These are phyloP conservation scores for Mustela lutreola DNA, from an alignment of 2,113 vertebrate genomes.

Conservation along the genomic window DNA sequence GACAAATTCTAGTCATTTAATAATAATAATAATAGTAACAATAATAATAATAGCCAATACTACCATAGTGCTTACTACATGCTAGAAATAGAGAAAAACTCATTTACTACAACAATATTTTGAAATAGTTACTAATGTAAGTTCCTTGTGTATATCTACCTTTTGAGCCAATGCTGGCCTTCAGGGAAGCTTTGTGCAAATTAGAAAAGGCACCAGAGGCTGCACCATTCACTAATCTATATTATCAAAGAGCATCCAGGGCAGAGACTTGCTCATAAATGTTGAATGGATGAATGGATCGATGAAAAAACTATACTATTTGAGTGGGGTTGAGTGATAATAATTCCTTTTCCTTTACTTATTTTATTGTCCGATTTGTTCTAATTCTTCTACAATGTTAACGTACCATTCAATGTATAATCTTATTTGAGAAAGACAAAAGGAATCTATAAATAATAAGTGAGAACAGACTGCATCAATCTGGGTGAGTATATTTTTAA, in stretches of 20 bases:
- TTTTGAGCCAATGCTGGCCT: background rate
- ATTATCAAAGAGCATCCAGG: background rate
- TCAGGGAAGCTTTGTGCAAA: background rate
- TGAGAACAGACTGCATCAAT: background rate
- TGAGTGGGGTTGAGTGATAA: background rate
- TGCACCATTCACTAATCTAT: background rate
- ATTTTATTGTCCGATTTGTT: background rate
- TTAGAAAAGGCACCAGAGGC: background rate
- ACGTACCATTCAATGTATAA: background rate
- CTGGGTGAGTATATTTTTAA: background rate
- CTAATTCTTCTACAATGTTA: background rate
- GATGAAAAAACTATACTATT: background rate
- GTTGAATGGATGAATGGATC: background rate
- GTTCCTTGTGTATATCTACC: background rate
- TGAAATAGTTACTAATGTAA: background rate
- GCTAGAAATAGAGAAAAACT: background rate
- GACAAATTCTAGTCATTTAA: background rate
- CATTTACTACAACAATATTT: background rate
- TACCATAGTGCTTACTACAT: background rate
- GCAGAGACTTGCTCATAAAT: constrained; percentile 9
- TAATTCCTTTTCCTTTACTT: constrained; percentile 1
- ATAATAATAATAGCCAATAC: background rate
- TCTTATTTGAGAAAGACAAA: background rate
- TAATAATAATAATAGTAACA: background rate
- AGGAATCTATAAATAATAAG: background rate